Conservation (phyloP, 2,113 vertebrate species). For the Apodemus speciosus region DNA sequence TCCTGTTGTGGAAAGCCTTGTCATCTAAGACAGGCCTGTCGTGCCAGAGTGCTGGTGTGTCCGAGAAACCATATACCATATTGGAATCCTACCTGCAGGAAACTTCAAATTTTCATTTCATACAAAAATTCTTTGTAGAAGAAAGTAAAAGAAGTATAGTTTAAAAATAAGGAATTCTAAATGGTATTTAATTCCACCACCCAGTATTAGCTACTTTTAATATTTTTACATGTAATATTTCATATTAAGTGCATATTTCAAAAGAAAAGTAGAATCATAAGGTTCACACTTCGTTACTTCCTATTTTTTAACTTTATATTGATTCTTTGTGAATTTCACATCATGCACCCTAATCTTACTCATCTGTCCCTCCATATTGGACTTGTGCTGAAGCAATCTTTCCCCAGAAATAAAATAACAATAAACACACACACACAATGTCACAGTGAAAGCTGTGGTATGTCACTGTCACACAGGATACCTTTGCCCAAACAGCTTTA, state of each 20-base stretch:
- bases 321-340: background rate
- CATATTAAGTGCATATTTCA: constrained; percentile 15
- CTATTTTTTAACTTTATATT: background rate
- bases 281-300: background rate
- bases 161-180: constrained; percentile 44
- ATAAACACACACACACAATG: background rate
- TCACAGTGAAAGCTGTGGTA: background rate
- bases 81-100: constrained; percentile 64
- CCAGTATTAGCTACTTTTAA: constrained; percentile 34
- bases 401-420: background rate
- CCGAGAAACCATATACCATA: constrained; percentile 30
- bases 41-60: constrained; percentile 19
- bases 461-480: background rate
- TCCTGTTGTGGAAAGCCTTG: background rate
- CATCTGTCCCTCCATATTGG: background rate
- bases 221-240: constrained; percentile 24
- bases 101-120: constrained; percentile 37
- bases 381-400: background rate
- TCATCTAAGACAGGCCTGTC: background rate
- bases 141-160: constrained; percentile 22
- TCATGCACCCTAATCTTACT: background rate
- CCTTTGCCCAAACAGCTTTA: background rate
- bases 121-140: constrained; percentile 51
- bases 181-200: constrained; percentile 15
- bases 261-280: constrained; percentile 30